These are phyloP conservation scores for Osmerus mordax DNA, from an alignment of 2,113 vertebrate species.

Conservation along the genomic window DNA sequence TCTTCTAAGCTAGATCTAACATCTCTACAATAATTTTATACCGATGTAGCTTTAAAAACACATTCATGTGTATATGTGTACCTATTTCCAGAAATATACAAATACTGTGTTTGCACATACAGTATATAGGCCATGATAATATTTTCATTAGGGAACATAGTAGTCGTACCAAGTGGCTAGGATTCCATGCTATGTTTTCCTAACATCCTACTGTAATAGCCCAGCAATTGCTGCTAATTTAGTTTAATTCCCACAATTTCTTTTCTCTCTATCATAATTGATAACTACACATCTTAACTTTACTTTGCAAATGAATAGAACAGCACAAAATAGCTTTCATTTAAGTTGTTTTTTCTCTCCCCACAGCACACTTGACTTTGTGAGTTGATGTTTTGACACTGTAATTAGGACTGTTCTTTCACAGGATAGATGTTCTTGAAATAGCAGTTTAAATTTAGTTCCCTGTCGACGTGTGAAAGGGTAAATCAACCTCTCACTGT, in stretches of 20 bases:
- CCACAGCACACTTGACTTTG: conserved; percentile 51
- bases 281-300: not conserved
- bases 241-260: not conserved
- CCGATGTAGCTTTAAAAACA: conserved; percentile 60
- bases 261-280: not conserved
- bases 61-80: conserved; percentile 55
- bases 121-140: conserved; percentile 36
- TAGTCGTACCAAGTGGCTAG: not conserved
- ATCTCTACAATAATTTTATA: conserved; percentile 44
- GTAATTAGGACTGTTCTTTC: conserved; percentile 63
- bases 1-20: conserved; percentile 45
- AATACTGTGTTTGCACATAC: conserved; percentile 55
- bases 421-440: conserved; percentile 51
- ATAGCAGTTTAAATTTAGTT: conserved; percentile 63
- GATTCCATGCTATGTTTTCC: not conserved
- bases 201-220: not conserved
- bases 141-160: conserved; percentile 44
- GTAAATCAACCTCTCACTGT: conserved; percentile 52
- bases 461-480: conserved; percentile 39
- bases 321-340: not conserved
- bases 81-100: conserved; percentile 65
- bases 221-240: not conserved
- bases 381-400: conserved; percentile 57
- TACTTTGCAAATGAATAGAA: not conserved
- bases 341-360: conserved; percentile 18